A percentile compares a stretch with the other conserved stretches of the same genome.
Evolutionary conservation across 2,888 invertebrate species (phyloP).

Genomic region (Paralinhomoeus sp.): DNA sequence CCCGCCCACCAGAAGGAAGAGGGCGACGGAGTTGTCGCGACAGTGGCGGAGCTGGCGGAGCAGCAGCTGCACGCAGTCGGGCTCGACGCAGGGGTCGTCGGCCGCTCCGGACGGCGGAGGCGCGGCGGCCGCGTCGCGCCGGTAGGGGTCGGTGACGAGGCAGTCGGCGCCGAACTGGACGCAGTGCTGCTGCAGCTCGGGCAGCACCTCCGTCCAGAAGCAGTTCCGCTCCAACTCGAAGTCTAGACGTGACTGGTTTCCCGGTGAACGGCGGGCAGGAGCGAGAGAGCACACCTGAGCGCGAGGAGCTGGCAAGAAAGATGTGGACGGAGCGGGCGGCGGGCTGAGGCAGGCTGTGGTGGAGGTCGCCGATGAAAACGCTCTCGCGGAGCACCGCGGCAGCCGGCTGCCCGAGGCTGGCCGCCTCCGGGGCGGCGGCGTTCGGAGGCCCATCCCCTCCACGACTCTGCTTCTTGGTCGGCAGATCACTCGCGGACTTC

Average conservation of each 20-base stretch:
- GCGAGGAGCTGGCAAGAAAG: too few relatives aligned
- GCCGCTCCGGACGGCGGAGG: slow-evolving; percentile 10
- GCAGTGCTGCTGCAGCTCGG: slow-evolving; percentile 24
- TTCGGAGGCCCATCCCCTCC: too few relatives aligned
- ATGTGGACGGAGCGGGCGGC: too few relatives aligned
- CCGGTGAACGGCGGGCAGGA: too few relatives aligned
- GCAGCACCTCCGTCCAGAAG: slow-evolving; percentile 15
- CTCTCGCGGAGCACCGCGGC: too few relatives aligned
- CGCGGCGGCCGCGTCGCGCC: slow-evolving; percentile 17
- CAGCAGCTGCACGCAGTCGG: background rate
- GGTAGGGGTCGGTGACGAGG: slow-evolving; percentile 22
- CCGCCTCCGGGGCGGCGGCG: too few relatives aligned
- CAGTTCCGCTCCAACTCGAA: slow-evolving; percentile 16
- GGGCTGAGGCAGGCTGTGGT: too few relatives aligned
- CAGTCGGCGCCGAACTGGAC: slow-evolving; percentile 25
- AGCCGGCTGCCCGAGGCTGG: too few relatives aligned
- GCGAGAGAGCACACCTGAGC: too few relatives aligned
- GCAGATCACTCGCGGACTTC: too few relatives aligned
- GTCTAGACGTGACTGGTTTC: slow-evolving; percentile 13
- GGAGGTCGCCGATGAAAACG: too few relatives aligned
- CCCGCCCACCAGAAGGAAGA: slow-evolving; percentile 17
- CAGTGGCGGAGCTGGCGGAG: slow-evolving; percentile 7
- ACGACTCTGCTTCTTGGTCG: too few relatives aligned
- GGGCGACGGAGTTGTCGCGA: slow-evolving; percentile 6
- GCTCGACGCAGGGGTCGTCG: slow-evolving; percentile 6